Conservation (phyloP, 2,797 vertebrate species). For the Sebastes oblongus region DNA sequence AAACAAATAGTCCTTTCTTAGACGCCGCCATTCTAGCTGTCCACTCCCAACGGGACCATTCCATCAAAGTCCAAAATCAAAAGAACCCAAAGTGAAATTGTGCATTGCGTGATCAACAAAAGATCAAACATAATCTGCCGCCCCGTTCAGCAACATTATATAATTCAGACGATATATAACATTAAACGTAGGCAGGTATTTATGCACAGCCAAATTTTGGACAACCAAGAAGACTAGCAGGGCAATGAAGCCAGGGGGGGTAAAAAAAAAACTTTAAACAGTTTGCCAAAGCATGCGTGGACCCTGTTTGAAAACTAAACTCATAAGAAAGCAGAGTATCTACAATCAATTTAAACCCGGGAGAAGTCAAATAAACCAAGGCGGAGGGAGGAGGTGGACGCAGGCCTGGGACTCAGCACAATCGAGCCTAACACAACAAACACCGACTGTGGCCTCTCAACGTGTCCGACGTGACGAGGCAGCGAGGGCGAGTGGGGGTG, state of each 20-base stretch:
- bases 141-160: not conserved
- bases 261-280: slow-evolving; percentile 26
- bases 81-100: slow-evolving; percentile 16
- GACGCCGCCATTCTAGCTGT: slow-evolving; percentile 26
- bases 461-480: slow-evolving; percentile 23
- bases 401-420: slow-evolving; percentile 43
- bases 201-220: not conserved
- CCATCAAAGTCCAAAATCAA: slow-evolving; percentile 43
- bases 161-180: slow-evolving; percentile 2
- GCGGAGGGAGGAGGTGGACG: slow-evolving; percentile 26
- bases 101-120: slow-evolving; percentile 37
- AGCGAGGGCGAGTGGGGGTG: not conserved
- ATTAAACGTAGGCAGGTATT: not conserved
- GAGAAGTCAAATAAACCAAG: slow-evolving; percentile 71
- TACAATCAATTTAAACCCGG: slow-evolving; percentile 59
- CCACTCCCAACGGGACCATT: slow-evolving; percentile 18
- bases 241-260: not conserved
- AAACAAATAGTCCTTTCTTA: slow-evolving; percentile 72
- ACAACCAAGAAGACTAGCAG: not conserved
- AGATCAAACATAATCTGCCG: slow-evolving; percentile 1
- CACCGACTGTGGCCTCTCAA: slow-evolving; percentile 30
- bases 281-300: slow-evolving; percentile 19
- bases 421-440: slow-evolving; percentile 66
- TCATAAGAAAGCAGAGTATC: slow-evolving; percentile 54
- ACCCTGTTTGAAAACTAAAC: slow-evolving; percentile 55